phyloP scores from a whole-genome alignment of 2,797 vertebrate genomes.

The Cossypha heuglini region DNA sequence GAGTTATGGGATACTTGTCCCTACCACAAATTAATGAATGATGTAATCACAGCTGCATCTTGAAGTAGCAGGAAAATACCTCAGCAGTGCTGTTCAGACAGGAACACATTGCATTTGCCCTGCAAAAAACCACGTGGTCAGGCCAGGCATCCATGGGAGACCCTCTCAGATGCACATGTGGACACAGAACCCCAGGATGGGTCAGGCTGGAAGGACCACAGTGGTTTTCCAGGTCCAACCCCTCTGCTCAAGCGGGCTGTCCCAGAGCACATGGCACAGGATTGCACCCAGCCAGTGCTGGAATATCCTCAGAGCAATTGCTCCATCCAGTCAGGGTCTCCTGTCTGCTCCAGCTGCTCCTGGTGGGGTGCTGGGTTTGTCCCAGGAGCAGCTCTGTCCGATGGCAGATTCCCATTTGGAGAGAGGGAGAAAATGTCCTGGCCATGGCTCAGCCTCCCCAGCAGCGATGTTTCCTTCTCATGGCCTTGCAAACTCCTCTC shows the following conservation, averaged over 20 bases:
- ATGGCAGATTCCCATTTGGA: not conserved
- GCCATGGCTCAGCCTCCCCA: not conserved
- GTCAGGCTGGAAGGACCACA: not conserved
- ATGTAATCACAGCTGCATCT: conserved; percentile 56
- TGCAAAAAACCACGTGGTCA: accelerated
- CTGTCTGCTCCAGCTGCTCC: not conserved
- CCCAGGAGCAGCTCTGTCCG: accelerated
- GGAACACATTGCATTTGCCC: not conserved
- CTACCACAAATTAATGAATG: conserved; percentile 18
- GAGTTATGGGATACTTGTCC: conserved; percentile 37
- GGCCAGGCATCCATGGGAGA: not conserved
- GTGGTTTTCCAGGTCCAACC: accelerated
- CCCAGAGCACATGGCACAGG: not conserved
- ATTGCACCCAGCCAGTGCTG: not conserved
- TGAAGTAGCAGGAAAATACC: not conserved
- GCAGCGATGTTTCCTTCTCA: not conserved
- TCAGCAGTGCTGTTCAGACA: not conserved
- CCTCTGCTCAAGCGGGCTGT: not conserved
- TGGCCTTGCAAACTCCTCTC: not conserved
- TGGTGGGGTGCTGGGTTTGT: not conserved
- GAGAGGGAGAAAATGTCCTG: not conserved
- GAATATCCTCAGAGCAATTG: not conserved
- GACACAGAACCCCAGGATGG: not conserved
- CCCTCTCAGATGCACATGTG: not conserved
- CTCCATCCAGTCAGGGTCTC: not conserved